Evolutionary conservation across 2,113 vertebrate species (phyloP).

Genomic region (human (Homo sapiens)): GRCh38 chr1:216372001-216372500

Average conservation of each 20-base stretch:
- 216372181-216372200: background rate
- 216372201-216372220: background rate
- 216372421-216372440: background rate
- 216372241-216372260: background rate
- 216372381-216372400: background rate
- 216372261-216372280: background rate
- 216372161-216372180: background rate
- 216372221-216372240: background rate
- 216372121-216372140: background rate
- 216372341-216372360: background rate
- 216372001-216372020: background rate
- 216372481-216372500: background rate
- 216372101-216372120: background rate
- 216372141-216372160: background rate
- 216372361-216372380: background rate
- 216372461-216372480: background rate
- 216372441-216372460: background rate
- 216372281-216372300: too few relatives aligned
- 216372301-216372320: background rate
- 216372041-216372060: background rate
- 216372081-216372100: background rate
- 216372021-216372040: background rate
- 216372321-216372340: too few relatives aligned
- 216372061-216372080: background rate
- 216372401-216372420: background rate